Base-by-base conservation (phyloP, 2,797 vertebrate genomes). In the Semotilus atromaculatus region DNA sequence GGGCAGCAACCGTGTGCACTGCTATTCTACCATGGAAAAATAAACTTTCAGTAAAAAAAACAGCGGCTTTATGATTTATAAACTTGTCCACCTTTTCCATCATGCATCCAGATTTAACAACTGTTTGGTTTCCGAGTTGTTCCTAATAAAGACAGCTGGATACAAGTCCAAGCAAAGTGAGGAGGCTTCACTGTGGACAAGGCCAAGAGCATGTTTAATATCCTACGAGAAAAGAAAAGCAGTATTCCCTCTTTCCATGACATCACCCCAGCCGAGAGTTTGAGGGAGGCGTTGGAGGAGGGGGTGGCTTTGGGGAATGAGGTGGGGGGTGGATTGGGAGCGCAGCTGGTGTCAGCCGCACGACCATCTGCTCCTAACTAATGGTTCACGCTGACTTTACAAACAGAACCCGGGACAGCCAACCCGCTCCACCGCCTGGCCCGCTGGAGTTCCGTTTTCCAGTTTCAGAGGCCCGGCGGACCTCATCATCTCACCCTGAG, bases 281-380 rank as follows among this genome's bases (percentile, higher is more conserved):
- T 86, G 45, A 62, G 60, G 14, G 74, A 81, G 79, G 48, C 14
- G n/a, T 55, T 48, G 48, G 43, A 66, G 58, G 79, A 70, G 51
- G 79, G 79, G 53, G 66, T 14, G 51, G 80, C 58, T 62, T 55
- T 62, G 76, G 29, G 81, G 67, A 71, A 34, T 73, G 23, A 36
- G 64, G 83, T 75, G 85, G 83, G 76, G 77, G 40, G 77, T n/a
- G 79, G 80, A 71, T 73, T 67, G 71, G 82, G 90, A 91, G 86
- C 94, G 94, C 95, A 95, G 95, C 96, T 96, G 96, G 92, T 90
- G 90, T 93, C 94, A 95, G 95, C 94, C 94, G 93, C 89, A 88
- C 84, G 88, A 91, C 94, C 96, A 96, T 95, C 96, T 96, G 96
- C 93, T 95, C 90, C 85, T 88, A 86, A 89, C 91, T 93, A 77